Percentiles rank a stretch among this genome's conserved stretches.
Evolutionary conservation across 2,888 invertebrate species (phyloP).

Genomic region (Nasonia oneida): DNA sequence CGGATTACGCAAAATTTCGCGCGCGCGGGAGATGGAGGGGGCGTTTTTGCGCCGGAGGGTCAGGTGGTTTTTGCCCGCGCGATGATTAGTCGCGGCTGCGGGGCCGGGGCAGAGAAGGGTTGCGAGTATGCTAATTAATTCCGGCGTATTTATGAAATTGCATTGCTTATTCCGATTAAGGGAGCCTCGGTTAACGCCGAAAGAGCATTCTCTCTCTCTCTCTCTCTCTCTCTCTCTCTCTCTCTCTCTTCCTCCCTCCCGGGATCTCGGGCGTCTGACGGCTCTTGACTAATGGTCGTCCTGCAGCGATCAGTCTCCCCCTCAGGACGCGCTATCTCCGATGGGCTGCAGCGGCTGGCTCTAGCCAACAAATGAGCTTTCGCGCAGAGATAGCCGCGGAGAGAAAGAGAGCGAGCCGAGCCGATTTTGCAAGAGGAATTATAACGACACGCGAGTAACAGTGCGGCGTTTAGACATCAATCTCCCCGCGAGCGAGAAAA

Average conservation of each 20-base stretch:
- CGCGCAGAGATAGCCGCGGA: conserved; percentile 31
- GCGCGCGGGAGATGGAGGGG: background rate
- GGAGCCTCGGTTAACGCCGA: background rate
- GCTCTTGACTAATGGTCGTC: conserved; percentile 72
- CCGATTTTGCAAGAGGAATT: background rate
- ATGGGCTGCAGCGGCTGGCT: conserved; percentile 15
- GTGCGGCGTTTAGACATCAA: background rate
- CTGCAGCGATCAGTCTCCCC: conserved; percentile 69
- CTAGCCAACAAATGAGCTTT: conserved; percentile 67
- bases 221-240: background rate
- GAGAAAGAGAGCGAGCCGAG: background rate
- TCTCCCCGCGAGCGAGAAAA: background rate
- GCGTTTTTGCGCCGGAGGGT: background rate
- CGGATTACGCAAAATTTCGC: conserved; percentile 48
- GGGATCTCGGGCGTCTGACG: conserved; percentile 35
- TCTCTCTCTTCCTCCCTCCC: background rate
- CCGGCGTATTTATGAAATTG: background rate
- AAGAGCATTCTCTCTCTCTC: background rate
- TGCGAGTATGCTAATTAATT: background rate
- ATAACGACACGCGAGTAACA: background rate
- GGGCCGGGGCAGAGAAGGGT: background rate
- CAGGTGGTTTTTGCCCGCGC: background rate
- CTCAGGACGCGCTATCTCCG: conserved; percentile 61
- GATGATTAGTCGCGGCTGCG: background rate
- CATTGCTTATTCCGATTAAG: background rate